phyloP scores from a whole-genome alignment of 2,888 invertebrate species.

The Smittia aterrima region DNA sequence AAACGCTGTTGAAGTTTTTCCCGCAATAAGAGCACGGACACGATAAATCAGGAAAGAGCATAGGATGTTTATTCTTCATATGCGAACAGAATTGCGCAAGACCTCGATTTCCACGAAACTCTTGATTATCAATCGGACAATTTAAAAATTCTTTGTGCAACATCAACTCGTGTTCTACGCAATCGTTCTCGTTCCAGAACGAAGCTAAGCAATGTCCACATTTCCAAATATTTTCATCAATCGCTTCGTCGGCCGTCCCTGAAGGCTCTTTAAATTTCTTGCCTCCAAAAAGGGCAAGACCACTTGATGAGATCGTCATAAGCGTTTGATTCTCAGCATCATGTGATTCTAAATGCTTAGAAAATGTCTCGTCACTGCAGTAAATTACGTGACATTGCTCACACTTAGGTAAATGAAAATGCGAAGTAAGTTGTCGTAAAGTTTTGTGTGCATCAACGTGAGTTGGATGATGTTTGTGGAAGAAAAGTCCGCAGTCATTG shows the following conservation, averaged over 20 bases:
- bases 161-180: background rate
- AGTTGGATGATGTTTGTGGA: background rate
- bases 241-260: background rate
- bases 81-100: slow-evolving; percentile 5
- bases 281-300: background rate
- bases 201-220: slow-evolving; percentile 14
- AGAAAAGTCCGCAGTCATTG: background rate
- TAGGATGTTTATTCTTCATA: slow-evolving; percentile 31
- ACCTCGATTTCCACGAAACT: background rate
- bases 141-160: background rate
- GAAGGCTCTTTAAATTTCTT: background rate
- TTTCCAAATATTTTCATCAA: slow-evolving; percentile 26
- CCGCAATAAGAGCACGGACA: background rate
- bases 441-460: background rate
- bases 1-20: background rate
- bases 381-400: background rate
- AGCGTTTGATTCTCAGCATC: background rate
- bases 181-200: slow-evolving; percentile 21
- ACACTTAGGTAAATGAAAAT: background rate
- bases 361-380: background rate
- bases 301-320: background rate
- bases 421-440: background rate
- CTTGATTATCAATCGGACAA: slow-evolving; percentile 18
- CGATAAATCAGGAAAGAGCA: slow-evolving; percentile 13
- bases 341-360: background rate